A percentile compares a stretch with the other conserved stretches of the same genome.
Conservation (phyloP, 2,113 vertebrate species). For the Zosterops japonicus region DNA sequence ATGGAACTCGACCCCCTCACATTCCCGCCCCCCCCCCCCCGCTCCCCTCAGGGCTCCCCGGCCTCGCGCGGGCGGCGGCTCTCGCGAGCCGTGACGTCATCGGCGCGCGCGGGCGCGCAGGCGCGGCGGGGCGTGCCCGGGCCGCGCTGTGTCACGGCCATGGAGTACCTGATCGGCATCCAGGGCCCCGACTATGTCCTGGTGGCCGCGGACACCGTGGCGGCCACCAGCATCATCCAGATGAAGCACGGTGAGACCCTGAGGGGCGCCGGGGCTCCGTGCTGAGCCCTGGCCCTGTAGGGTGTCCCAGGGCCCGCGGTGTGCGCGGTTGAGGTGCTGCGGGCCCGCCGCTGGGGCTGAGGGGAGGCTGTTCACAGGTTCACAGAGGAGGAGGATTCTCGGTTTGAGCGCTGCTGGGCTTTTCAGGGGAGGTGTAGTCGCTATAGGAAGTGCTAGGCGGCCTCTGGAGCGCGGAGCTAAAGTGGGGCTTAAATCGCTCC, state of each 20-base stretch:
- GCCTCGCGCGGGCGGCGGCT: background rate
- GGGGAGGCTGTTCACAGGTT: background rate
- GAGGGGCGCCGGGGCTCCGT: fast-evolving
- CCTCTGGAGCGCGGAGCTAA: background rate
- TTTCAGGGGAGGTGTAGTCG: background rate
- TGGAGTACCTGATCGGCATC: conserved; percentile 96
- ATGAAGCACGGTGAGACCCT: conserved; percentile 90
- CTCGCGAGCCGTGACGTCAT: background rate
- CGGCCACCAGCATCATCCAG: conserved; percentile 91
- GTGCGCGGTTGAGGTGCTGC: background rate
- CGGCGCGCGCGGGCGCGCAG: background rate
- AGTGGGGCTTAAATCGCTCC: background rate
- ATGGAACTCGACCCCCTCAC: fast-evolving
- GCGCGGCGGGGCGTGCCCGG: background rate
- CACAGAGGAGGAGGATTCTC: background rate
- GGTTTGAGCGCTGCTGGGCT: background rate
- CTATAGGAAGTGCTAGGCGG: background rate
- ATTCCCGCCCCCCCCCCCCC: fast-evolving
- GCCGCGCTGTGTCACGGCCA: conserved; percentile 40
- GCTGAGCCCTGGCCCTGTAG: background rate
- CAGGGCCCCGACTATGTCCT: conserved; percentile 91
- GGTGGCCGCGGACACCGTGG: conserved; percentile 90
- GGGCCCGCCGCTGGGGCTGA: background rate
- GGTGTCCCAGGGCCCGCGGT: background rate
- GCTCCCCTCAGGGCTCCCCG: background rate